Conservation (phyloP, 2,888 invertebrate species). For the Monoplex corrugatus region DNA sequence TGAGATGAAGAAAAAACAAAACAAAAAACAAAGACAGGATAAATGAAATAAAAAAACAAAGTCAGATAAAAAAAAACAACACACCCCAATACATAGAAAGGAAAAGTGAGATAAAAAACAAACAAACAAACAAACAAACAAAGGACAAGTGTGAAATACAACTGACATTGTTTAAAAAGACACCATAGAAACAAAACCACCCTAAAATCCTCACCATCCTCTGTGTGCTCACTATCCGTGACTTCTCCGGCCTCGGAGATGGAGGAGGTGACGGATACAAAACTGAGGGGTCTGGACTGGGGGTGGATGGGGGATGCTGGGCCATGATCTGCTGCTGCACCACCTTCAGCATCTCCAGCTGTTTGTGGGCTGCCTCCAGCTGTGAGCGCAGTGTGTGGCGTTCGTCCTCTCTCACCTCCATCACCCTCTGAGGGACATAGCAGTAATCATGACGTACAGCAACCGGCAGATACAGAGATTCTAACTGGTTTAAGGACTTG, state of each 20-base stretch:
- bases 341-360: constrained; percentile 77
- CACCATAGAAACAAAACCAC: neutral
- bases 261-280: constrained; percentile 66
- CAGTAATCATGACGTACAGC: too few relatives aligned
- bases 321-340: constrained; percentile 61
- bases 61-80: too few relatives aligned
- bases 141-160: too few relatives aligned
- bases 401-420: constrained; percentile 89
- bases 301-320: constrained; percentile 29
- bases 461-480: too few relatives aligned
- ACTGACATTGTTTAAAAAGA: too few relatives aligned
- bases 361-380: constrained; percentile 88
- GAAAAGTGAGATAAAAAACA: too few relatives aligned
- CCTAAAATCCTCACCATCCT: constrained; percentile 32
- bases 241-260: constrained; percentile 61
- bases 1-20: too few relatives aligned
- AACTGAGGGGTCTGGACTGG: constrained; percentile 64
- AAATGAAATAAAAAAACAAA: too few relatives aligned
- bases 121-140: too few relatives aligned
- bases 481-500: too few relatives aligned
- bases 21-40: too few relatives aligned
- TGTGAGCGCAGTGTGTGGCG: constrained; percentile 88
- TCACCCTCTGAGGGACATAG: constrained; percentile 87
- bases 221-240: constrained; percentile 53
- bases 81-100: too few relatives aligned